These are phyloP conservation scores for Pterocles burchelli DNA, from an alignment of 2,113 vertebrate genomes.

Conservation along the genomic window DNA sequence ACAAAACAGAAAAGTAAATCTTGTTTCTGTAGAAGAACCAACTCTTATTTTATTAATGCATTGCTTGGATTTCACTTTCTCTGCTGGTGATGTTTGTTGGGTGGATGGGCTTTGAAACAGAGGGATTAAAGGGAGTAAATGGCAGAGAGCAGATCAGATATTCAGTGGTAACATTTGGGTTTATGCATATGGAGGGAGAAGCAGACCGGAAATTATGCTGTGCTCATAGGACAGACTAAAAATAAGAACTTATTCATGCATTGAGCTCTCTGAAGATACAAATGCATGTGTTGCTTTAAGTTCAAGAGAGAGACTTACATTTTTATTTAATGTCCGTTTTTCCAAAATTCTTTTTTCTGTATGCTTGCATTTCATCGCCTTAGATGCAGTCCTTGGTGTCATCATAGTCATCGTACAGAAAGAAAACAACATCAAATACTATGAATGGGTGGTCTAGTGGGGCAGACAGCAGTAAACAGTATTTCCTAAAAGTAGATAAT, in stretches of 20 bases:
- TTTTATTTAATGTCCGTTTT: neutral
- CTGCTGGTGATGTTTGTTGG: conserved; percentile 9
- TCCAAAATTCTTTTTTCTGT: neutral
- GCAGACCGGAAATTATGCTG: neutral
- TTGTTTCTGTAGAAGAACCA: neutral
- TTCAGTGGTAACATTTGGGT: neutral
- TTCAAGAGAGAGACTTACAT: neutral
- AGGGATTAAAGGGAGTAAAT: conserved; percentile 5
- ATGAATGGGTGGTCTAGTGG: neutral
- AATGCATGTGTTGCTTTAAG: neutral
- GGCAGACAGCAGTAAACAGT: neutral
- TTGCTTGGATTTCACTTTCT: neutral
- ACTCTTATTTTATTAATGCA: neutral
- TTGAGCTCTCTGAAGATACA: neutral
- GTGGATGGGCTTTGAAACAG: conserved; percentile 23
- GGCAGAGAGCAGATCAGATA: neutral
- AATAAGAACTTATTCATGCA: neutral
- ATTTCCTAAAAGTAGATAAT: neutral
- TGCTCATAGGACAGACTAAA: neutral
- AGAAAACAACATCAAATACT: neutral
- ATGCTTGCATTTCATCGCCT: accelerated
- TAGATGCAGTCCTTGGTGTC: neutral
- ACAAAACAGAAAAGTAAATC: neutral
- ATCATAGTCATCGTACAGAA: neutral
- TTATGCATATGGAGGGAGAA: neutral